Evolutionary conservation across 2,797 vertebrate genomes (phyloP).

Genomic region (Galaxias olidus): DNA sequence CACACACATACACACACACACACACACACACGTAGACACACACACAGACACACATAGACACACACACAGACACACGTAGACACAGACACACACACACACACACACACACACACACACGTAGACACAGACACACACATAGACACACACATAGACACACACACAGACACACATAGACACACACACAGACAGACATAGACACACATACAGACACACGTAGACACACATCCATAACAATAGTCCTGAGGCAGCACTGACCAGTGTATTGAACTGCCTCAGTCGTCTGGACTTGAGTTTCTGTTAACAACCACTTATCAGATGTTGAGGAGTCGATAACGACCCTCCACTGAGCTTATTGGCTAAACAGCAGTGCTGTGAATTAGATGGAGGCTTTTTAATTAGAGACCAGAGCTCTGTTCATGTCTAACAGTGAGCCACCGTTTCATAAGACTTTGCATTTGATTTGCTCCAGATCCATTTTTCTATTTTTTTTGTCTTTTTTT

Average conservation of each 20-base stretch:
- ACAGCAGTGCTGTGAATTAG: slow-evolving; percentile 76
- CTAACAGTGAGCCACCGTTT: slow-evolving; percentile 64
- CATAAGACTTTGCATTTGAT: slow-evolving; percentile 55
- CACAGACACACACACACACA: slow-evolving; percentile 8
- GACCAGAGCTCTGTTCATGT: slow-evolving; percentile 65
- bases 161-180: too few species aligned
- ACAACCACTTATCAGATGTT: slow-evolving; percentile 73
- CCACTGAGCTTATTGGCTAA: slow-evolving; percentile 80
- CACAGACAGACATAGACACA: too few species aligned
- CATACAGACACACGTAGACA: not conserved
- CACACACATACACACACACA: not conserved
- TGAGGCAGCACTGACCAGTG: slow-evolving; percentile 35
- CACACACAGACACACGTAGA: too few species aligned
- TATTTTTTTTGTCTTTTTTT: not conserved
- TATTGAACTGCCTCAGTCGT: slow-evolving; percentile 71
- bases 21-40: not conserved
- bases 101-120: too few species aligned
- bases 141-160: not conserved
- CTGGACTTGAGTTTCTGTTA: slow-evolving; percentile 73
- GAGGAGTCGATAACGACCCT: slow-evolving; percentile 77
- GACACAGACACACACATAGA: too few species aligned
- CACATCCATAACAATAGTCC: too few species aligned
- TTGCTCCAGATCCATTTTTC: not conserved
- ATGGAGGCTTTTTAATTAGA: slow-evolving; percentile 83
- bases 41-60: not conserved